phyloP scores from a whole-genome alignment of 2,888 invertebrate genomes.

The Heliconius sara region DNA sequence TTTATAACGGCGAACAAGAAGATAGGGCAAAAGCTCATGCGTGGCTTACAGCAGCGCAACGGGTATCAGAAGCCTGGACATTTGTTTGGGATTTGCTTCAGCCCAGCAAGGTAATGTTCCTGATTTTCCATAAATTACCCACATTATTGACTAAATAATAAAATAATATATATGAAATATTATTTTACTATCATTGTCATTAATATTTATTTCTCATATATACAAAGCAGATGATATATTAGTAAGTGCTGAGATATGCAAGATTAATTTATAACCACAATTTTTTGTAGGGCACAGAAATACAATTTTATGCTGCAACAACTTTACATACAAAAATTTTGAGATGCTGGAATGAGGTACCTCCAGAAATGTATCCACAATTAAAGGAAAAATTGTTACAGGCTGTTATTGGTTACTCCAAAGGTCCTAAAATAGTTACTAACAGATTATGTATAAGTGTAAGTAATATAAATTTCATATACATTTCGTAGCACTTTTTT shows the following conservation, averaged over 20 bases:
- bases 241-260: background rate
- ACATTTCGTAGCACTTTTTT: background rate
- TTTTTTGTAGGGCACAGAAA: constrained; percentile 89
- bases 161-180: background rate
- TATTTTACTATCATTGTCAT: background rate
- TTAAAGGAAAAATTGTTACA: constrained; percentile 91
- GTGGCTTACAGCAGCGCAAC: constrained; percentile 93
- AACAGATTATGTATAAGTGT: constrained; percentile 95
- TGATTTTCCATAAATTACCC: background rate
- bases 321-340: constrained; percentile 94
- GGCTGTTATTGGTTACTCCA: constrained; percentile 89
- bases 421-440: constrained; percentile 93
- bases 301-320: constrained; percentile 97
- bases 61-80: constrained; percentile 95
- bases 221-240: background rate
- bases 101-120: constrained; percentile 87
- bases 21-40: constrained; percentile 91
- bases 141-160: background rate
- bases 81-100: constrained; percentile 95
- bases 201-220: background rate
- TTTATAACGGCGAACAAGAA: constrained; percentile 84
- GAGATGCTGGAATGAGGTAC: constrained; percentile 94
- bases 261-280: constrained; percentile 13
- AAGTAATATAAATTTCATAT: constrained; percentile 63
- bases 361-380: constrained; percentile 89